Base-by-base conservation (phyloP, 1,140 invertebrate genomes). In the Dendroctonus ponderosae region DNA sequence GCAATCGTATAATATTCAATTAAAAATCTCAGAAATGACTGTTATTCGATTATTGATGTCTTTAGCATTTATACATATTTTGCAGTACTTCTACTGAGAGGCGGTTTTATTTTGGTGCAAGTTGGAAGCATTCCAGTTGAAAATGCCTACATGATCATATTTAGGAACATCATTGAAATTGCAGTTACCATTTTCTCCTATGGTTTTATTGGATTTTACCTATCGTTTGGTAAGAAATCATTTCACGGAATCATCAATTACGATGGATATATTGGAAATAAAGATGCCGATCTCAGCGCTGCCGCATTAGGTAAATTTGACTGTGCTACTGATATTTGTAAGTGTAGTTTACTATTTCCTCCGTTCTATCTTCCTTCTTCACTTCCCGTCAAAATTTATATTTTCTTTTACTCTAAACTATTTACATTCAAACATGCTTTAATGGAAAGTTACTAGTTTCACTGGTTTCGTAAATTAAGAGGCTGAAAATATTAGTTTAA, bases 111-210 rank as follows among this genome's bases (percentile, higher is more conserved):
- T 14, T 40, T 73, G 12, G 57, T 72, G 7, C 70, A 75, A 62
- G 14, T 66, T 7, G 71, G 71, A 56, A 70, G 63, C 40, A 69
- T 75, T 44, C 73, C 73, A 9, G 68, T 68, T 5, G 70, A 73
- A 67, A 70, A 75, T 53, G 60, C 68, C 9, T 75, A 69, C 41
- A 67, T 56, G 40, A 72, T 73, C 14, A 44, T 72, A 14, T 61
- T 75, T 26, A 58, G 69, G 49, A 75, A 75, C 63, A 65, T 75
- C 5, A 51, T 75, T 11, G 73, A 75, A 58, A 72, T 75, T 41
- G 68, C 70, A 3, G 61, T 66, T 11, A 42, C 67, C 6, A 62
- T 70, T 40, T 54, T 66, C 37, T 70, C 67, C 2, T 75, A 73
- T 61, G 64, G 62, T 14, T 58, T 72, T 15, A 38, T 71, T 8